Conservation (phyloP, 1,140 invertebrate species). For the Scylla paramamosain region DNA sequence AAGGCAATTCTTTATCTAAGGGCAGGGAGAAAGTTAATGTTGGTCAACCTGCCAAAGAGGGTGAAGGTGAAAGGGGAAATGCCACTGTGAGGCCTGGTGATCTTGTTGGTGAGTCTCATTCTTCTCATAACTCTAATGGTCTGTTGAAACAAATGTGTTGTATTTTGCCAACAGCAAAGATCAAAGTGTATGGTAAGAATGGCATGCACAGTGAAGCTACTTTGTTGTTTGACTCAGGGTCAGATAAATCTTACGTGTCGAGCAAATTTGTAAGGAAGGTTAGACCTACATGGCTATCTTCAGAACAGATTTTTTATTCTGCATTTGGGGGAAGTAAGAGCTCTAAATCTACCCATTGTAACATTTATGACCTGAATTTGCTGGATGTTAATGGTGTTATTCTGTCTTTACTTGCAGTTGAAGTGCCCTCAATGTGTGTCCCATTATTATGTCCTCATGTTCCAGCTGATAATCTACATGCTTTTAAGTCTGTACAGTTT, state of each 20-base stretch:
- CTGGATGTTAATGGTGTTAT: neutral
- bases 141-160: neutral
- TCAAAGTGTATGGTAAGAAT: neutral
- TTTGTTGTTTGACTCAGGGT: neutral
- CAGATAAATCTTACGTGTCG: conserved; percentile 26
- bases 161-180: neutral
- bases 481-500: neutral
- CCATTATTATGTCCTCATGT: neutral
- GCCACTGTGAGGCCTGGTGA: neutral
- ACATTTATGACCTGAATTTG: neutral
- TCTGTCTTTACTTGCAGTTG: conserved; percentile 15
- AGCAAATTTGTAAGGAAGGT: conserved; percentile 26
- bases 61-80: neutral
- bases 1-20: neutral
- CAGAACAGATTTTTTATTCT: conserved; percentile 32
- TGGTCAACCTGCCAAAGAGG: neutral
- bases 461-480: neutral
- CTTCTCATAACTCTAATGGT: neutral
- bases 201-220: conserved; percentile 6
- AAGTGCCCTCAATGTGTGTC: conserved; percentile 13
- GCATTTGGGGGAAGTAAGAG: conserved; percentile 18
- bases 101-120: neutral
- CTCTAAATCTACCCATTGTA: neutral
- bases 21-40: neutral
- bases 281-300: neutral